Evolutionary conservation across 2,113 vertebrate genomes (phyloP), one percentile per base, ranked within the genome.

Genomic region (Oncorhynchus gorbuscha): DNA sequence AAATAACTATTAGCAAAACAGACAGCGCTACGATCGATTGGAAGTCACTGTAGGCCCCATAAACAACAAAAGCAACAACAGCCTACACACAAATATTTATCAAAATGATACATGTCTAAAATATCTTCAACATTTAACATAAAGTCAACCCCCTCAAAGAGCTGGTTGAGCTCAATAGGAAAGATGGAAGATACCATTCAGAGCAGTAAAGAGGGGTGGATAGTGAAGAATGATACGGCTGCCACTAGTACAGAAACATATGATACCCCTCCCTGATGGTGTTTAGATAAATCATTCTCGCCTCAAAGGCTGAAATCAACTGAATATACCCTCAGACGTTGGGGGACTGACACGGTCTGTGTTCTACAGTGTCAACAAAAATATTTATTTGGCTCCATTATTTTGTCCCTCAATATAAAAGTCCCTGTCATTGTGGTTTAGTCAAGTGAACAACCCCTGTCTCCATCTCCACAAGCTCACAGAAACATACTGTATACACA

Each of bases 1-100:
- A 87, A 82, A 84, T 79, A 84, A 78, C 81, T 76, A 85, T 84
- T 86, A 86, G 69, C 11, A 12, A 49, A 67, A 73, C 65, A 72
- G 69, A 39, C 24, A 12, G 45, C 2, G 11, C 24, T 65, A 4
- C 55, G 64, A 59, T 22, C 24, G n/a, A 69, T 35, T 14, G 30
- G 18, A 64, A 14, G 48, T 11, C 9, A 3, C 48, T 49, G 14
- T 11, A 12, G 48, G 48, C 12, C 48, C 48, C 48, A 49, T 49
- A 14, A 8, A 14, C 30, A 32, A 32, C 30, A 32, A 32, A 5
- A 32, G 30, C 48, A 49, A 49, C 48, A 49, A 49, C 48, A 49
- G 9, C 48, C 13, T 12, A 14, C 48, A 49, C 2, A 49, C 48
- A 49, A 49, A 49, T 35, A 35, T 35, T 35, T 35, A 6, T 35